Evolutionary conservation across 2,888 invertebrate species (phyloP).

Genomic region (Cancer borealis): DNA sequence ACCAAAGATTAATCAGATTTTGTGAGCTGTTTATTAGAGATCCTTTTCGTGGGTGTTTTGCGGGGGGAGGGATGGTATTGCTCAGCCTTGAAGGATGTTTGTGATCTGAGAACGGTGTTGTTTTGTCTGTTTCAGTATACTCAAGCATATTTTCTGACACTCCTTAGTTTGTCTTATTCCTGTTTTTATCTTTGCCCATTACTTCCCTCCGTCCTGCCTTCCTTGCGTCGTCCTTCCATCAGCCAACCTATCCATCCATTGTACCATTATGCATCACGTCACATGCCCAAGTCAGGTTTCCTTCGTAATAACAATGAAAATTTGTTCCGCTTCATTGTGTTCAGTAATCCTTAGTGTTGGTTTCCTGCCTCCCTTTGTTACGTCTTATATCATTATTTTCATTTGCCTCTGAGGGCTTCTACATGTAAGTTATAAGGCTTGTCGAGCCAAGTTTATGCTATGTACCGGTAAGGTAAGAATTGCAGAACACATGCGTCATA

Average conservation of each 20-base stretch:
- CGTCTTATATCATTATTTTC: not conserved
- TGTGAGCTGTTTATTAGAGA: no score
- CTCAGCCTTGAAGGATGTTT: not conserved
- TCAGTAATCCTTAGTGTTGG: not conserved
- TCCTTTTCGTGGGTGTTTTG: no score
- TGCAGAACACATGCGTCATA: not conserved
- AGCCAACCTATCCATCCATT: not conserved
- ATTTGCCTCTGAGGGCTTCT: not conserved
- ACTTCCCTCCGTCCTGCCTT: not conserved
- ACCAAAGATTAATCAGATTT: no score
- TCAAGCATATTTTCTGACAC: not conserved
- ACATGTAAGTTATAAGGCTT: no score
- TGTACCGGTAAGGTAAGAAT: not conserved
- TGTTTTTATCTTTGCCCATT: not conserved
- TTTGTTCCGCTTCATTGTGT: not conserved
- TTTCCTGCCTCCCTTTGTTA: not conserved
- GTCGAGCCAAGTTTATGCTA: not conserved
- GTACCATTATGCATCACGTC: not conserved
- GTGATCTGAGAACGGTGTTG: not conserved
- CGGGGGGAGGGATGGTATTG: no score
- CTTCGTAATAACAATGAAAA: not conserved
- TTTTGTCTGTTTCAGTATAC: no score
- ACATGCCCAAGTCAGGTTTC: not conserved
- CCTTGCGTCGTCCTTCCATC: not conserved
- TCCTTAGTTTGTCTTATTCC: not conserved